Conservation (phyloP, 2,888 invertebrate species). For the Drosophila kanekoi region DNA sequence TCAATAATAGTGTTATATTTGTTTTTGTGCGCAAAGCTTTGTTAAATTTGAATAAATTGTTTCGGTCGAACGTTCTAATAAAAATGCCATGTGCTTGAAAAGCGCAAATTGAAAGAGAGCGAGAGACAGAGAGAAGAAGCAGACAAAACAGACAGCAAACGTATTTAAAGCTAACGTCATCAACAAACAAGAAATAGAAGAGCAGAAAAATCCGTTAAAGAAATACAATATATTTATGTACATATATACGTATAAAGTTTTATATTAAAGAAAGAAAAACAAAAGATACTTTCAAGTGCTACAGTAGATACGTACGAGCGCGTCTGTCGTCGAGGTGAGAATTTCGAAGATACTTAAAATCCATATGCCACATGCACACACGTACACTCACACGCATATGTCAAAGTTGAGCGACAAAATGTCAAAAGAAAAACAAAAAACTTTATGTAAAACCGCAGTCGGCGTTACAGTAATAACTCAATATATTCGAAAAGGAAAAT, state of each 20-base stretch:
- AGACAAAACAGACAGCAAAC: constrained; percentile 52
- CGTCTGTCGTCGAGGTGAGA: constrained; percentile 39
- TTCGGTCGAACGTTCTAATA: constrained; percentile 42
- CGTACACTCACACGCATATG: constrained; percentile 47
- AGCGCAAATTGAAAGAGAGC: constrained; percentile 60
- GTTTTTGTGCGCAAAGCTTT: constrained; percentile 49
- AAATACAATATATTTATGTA: not conserved
- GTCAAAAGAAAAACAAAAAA: constrained; percentile 10
- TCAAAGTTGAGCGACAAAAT: constrained; percentile 58
- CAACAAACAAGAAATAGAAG: constrained; percentile 50
- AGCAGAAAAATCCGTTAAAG: constrained; percentile 50
- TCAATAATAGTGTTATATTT: constrained; percentile 46
- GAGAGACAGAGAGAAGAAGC: constrained; percentile 6
- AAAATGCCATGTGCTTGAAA: constrained; percentile 66
- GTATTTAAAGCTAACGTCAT: constrained; percentile 71
- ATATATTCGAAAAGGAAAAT: constrained; percentile 5
- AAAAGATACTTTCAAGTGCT: constrained; percentile 46
- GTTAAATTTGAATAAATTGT: constrained; percentile 63
- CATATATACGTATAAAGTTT: constrained; percentile 1
- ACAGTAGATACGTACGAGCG: constrained; percentile 20
- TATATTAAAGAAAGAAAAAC: constrained; percentile 10
- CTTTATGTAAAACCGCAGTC: constrained; percentile 28
- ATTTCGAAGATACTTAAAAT: not conserved
- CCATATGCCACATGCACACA: constrained; percentile 11
- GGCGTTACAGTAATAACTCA: constrained; percentile 27